Evolutionary conservation across 1,140 invertebrate genomes (phyloP), one percentile per base, ranked within the genome.

Genomic region (Procambarus virginalis): DNA sequence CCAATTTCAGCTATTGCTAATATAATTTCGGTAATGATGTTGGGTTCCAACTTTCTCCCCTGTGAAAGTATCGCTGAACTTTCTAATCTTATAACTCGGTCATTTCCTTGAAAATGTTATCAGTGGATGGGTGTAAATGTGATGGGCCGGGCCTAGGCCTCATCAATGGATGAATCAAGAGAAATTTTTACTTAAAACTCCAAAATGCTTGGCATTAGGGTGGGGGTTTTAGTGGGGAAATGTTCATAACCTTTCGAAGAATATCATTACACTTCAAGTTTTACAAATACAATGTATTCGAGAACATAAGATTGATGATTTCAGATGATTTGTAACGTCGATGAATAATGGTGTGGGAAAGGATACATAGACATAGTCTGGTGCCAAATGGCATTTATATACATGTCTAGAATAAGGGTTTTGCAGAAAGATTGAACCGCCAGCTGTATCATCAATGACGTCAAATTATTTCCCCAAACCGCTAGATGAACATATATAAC

Each of bases 91-190:
- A 68, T 34, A 73, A 5, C 20, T 6, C n/a, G 6, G 22, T 34
- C 68, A 79, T 79, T 51, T 79, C 49, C 51, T 51, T 51, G 45
- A 12, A 14, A 83, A 70, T 45, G 12, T 20, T 46, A 45, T 68
- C 9, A 48, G 20, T 45, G 20, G 46, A 45, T 83, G 20, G 34
- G 45, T 70, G 55, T 20, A 83, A 12, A 46, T 68, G 22, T 83
- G 20, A 46, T 68, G 34, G 60, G 48, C 64, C 64, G 9, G 64
- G 45, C n/a, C 45, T 70, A 70, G 60, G 12, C 34, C 60, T 22
- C 58, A 89, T 89, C 80, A 89, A 78, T 89, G 87, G 73, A 75
- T 89, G 87, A 89, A 89, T 84, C 87, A 34, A 84, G 64, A 75
- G 51, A 55, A 83, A 83, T 83, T 89, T 89, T 89, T 84, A 89